phyloP scores from a whole-genome alignment of 2,113 vertebrate genomes.

The Hipposideros armiger region DNA sequence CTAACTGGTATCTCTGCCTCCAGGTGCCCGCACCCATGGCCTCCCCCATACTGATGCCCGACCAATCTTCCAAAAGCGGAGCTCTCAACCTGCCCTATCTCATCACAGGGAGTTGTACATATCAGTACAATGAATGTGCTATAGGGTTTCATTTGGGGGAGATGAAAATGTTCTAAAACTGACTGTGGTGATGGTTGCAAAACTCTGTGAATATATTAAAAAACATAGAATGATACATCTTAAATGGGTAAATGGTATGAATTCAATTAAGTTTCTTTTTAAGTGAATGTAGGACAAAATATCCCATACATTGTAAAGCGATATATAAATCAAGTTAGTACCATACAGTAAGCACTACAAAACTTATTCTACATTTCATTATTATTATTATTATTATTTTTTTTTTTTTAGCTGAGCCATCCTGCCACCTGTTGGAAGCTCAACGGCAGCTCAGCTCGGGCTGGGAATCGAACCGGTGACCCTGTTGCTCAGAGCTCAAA shows the following conservation, averaged over 20 bases:
- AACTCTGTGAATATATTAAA: background rate
- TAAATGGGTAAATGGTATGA: background rate
- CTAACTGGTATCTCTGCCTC: background rate
- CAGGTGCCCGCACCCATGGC: background rate
- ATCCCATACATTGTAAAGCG: background rate
- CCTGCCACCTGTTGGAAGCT: too few species aligned
- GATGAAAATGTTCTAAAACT: background rate
- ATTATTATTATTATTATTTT: too few species aligned
- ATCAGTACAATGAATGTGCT: background rate
- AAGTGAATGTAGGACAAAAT: background rate
- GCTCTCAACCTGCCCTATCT: background rate
- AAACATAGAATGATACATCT: background rate
- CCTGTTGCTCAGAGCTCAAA: too few species aligned
- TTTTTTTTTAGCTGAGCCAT: too few species aligned
- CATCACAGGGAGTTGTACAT: background rate
- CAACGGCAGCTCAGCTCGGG: too few species aligned
- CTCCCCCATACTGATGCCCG: background rate
- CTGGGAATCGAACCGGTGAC: too few species aligned
- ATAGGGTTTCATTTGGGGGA: too few species aligned
- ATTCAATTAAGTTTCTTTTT: background rate
- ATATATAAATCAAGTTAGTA: background rate
- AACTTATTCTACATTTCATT: background rate
- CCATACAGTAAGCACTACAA: background rate
- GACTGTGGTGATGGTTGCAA: background rate
- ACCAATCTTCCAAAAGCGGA: background rate